A percentile compares a stretch with the other conserved stretches of the same genome.
These are phyloP conservation scores for Xiphophorus birchmanni DNA, from an alignment of 2,797 vertebrate species.

Conservation along the genomic window DNA sequence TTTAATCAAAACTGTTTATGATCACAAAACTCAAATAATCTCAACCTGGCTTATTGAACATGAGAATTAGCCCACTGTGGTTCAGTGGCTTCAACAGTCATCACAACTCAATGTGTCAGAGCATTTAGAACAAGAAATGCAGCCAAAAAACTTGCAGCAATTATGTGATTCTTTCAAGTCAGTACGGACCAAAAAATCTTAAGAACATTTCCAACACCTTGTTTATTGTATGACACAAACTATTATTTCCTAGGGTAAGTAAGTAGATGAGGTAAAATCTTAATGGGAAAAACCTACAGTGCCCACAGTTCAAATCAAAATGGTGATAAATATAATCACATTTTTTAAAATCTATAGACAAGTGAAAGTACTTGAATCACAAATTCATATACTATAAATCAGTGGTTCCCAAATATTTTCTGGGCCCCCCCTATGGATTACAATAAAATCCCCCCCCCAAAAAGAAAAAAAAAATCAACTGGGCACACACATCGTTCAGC, in stretches of 20 bases:
- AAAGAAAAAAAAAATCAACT: too few relatives aligned
- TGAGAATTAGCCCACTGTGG: background rate
- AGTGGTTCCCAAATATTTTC: too few relatives aligned
- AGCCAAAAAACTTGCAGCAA: background rate
- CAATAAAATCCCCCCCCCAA: too few relatives aligned
- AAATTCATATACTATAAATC: background rate
- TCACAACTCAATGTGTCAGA: background rate
- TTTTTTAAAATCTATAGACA: background rate
- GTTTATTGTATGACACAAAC: background rate
- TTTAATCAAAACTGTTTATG: background rate
- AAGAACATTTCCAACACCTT: background rate
- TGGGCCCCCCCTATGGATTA: too few relatives aligned
- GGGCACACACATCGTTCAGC: too few relatives aligned
- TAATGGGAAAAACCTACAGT: background rate
- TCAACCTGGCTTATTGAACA: too few relatives aligned
- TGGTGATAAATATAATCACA: background rate
- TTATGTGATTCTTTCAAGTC: background rate
- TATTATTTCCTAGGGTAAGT: background rate
- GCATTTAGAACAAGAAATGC: background rate
- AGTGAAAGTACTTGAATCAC: background rate
- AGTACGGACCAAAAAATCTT: background rate
- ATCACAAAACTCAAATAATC: background rate
- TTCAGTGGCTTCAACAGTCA: background rate
- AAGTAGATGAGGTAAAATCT: background rate
- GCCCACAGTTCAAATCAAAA: background rate